Conservation (phyloP, 2,113 vertebrate species). For the Pycnonotus jocosus region DNA sequence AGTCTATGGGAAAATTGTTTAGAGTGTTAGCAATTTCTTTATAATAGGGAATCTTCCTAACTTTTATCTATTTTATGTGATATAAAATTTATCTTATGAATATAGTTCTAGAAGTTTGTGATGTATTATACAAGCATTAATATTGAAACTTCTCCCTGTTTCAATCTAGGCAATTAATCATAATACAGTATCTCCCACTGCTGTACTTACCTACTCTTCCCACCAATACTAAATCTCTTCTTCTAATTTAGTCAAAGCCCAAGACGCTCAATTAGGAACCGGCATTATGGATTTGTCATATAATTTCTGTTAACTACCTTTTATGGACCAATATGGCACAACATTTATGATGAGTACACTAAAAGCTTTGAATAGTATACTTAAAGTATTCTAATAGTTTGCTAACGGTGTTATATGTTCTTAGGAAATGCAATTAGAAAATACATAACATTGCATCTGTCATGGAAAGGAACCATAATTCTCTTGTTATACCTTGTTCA, state of each 20-base stretch:
- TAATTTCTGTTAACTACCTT: conserved; percentile 36
- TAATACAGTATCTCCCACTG: background rate
- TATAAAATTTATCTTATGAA: background rate
- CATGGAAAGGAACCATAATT: background rate
- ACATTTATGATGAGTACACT: background rate
- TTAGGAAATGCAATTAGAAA: conserved; percentile 13
- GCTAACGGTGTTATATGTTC: background rate
- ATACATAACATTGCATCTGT: background rate
- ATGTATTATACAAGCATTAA: background rate
- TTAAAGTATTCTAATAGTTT: conserved; percentile 5
- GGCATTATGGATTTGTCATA: conserved; percentile 1
- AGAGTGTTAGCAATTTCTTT: background rate
- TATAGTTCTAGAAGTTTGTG: background rate
- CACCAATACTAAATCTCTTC: background rate
- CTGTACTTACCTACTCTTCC: background rate
- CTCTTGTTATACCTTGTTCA: background rate
- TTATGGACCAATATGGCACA: background rate
- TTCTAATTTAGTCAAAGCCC: background rate
- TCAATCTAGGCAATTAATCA: background rate
- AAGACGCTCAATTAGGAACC: conserved; percentile 1
- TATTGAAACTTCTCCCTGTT: background rate
- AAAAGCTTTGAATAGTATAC: conserved; percentile 13
- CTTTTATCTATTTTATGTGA: background rate
- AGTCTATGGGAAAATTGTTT: background rate
- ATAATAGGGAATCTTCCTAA: background rate